Conservation (phyloP, 35 echinoderm and acorn worm species). For the Hemicentrotus pulcherrimus region DNA sequence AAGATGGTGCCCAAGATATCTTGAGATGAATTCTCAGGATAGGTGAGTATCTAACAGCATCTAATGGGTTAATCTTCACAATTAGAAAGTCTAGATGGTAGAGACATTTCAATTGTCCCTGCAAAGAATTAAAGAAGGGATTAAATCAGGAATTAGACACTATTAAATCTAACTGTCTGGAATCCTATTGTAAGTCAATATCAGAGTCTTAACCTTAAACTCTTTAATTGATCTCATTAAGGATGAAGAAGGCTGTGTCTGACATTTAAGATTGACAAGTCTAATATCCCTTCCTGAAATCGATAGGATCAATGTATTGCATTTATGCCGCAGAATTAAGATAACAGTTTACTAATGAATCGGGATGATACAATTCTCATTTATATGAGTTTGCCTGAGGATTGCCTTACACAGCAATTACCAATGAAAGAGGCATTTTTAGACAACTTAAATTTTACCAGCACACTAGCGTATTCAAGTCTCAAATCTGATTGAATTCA, state of each 20-base stretch:
- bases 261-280: background rate
- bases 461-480: no score
- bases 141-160: background rate
- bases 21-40: no score
- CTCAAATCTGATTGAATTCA: no score
- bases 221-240: background rate
- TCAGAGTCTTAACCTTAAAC: background rate
- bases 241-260: background rate
- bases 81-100: background rate
- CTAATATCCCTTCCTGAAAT: background rate
- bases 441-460: no score
- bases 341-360: background rate
- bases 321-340: background rate
- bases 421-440: no score
- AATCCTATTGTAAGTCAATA: background rate
- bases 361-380: no score
- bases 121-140: background rate
- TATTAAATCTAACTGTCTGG: slow-evolving; percentile 13
- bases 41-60: no score
- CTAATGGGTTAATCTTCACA: no score
- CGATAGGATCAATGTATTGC: background rate
- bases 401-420: no score
- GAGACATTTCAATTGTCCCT: background rate
- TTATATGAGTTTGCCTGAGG: no score
- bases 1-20: no score